Evolutionary conservation across 2,888 invertebrate genomes (phyloP), one percentile per base, ranked within the genome.

Genomic region (Drosophila rubida): DNA sequence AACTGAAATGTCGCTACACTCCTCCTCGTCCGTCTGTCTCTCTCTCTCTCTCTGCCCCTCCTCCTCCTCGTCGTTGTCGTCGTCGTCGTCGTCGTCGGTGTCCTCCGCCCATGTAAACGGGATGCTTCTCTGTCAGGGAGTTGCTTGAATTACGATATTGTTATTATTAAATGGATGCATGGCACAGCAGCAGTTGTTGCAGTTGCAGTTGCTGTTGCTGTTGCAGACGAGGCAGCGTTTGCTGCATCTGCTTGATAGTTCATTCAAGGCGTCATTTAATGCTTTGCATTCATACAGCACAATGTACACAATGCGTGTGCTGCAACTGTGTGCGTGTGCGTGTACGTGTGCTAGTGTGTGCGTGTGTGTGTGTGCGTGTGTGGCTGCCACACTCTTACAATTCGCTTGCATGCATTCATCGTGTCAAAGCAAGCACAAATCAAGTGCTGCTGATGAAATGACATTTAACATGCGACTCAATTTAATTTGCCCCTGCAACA

Each of bases 131-230:
- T 86, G 86, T 69, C 81, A 81, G 78, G 59, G 86, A 87, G 83
- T 87, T 86, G 84, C 80, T 87, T 87, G 87, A 89, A 89, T 89
- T 89, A 88, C 89, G 89, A 90, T 87, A 86, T 87, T 87, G 86
- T 84, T 84, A 81, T 87, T 88, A 90, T 83, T 84, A 89, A 90
- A 89, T 88, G 88, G 89, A 88, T 89, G 86, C 75, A 74, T 82
- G 78, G 55, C 72, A 65, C 73, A 61, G 65, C 53, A 55, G 62
- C 45, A 44, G 41, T 46, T 53, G 41, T 61, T 45, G 69, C 50
- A 39, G 51, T 41, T 30, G 55, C 51, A 27, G 65, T 3, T 23
- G 44, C 6, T 8, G 25, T 23, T 14, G 14, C 19, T 16, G 30
- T 14, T 37, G 32, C 25, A 25, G 55, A 25, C 19, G 39, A 42